A percentile compares a stretch with the other conserved stretches of the same genome.
These are phyloP conservation scores for Geodia barretti DNA, from an alignment of 37 sponge, comb jelly and placozoan species.

Conservation along the genomic window DNA sequence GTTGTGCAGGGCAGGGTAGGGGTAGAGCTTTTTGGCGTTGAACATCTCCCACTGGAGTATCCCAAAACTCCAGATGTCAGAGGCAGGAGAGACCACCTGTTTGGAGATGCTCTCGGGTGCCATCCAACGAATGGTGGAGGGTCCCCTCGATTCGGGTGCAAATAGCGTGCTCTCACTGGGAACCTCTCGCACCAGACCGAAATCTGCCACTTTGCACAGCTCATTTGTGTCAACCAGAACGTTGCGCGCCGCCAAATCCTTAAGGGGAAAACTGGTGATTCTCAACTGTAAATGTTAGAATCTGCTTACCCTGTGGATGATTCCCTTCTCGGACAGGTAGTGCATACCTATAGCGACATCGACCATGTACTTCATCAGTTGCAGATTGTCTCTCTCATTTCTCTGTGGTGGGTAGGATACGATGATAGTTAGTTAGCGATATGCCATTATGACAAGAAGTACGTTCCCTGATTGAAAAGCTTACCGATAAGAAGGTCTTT, in stretches of 20 bases:
- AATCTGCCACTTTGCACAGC: slow-evolving; percentile 68
- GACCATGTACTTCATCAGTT: slow-evolving; percentile 70
- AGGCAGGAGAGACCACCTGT: slow-evolving; percentile 13
- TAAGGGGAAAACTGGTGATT: no score
- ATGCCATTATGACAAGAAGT: no score
- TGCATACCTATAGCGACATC: slow-evolving; percentile 78
- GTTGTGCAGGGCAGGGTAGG: background rate
- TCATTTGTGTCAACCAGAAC: slow-evolving; percentile 39
- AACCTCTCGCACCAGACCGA: slow-evolving; percentile 43
- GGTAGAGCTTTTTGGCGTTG: slow-evolving; percentile 6
- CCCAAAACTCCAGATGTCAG: slow-evolving; percentile 45
- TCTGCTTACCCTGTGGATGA: slow-evolving; percentile 68
- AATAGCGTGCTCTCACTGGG: background rate
- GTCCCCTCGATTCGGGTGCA: background rate
- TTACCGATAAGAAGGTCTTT: slow-evolving; percentile 32
- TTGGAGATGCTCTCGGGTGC: slow-evolving; percentile 34
- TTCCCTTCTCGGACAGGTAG: slow-evolving; percentile 60
- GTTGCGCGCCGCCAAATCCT: slow-evolving; percentile 34
- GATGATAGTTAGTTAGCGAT: no score
- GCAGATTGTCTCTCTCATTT: slow-evolving; percentile 9
- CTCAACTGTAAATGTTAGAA: no score
- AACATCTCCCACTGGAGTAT: slow-evolving; percentile 52
- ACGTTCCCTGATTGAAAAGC: no score
- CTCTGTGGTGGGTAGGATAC: background rate
- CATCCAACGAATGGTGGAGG: slow-evolving; percentile 36